Base-by-base conservation (phyloP, 2,113 vertebrate species). In the Syrmaticus mikado region DNA sequence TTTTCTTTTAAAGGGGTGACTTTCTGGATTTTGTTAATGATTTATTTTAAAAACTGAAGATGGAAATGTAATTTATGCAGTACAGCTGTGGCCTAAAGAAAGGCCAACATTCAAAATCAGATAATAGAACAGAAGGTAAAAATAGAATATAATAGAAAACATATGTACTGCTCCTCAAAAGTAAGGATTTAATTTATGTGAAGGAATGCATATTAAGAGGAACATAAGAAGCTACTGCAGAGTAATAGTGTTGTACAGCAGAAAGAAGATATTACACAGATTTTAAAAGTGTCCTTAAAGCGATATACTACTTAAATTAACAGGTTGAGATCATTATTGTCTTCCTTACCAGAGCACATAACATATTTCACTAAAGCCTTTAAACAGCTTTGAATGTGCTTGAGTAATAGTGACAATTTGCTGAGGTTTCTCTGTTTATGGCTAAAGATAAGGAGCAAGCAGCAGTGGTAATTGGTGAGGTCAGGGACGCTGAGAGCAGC, bases 381-480 rank as follows among this genome's bases (percentile, higher is more conserved):
- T 91, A 70, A 89, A 85, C 79, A 22, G 64, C 41, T 85, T 71
- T 82, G 58, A 95, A 89, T 30, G 11, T 6, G 25, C 55, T 53
- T 76, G 57, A 80, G 15, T 58, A 92, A 92, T 22, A 82, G 60
- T 19, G 40, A 91, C 40, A 89, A 80, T 89, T 82, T 76, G 5
- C 82, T 91, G 62, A 50, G 36, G 58, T 48, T 89, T 89, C 77
- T 89, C 66, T 82, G 70, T 89, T 95, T 92, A 78, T 40, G 62
- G 66, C 53, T 50, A 15, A 24, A 67, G 68, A 77, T 50, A 38
- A 85, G 43, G 24, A 82, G 38, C 20, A 61, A 91, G 43, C 75
- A 74, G 53, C 7, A 90, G 60, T 30, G 14, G 65, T 81, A 94
- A 85, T 24, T 88, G 79, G 25, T 50, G 67, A 84, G 58, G 93